Conservation (phyloP, 2,797 vertebrate species). For the Cheirogaleus major region DNA sequence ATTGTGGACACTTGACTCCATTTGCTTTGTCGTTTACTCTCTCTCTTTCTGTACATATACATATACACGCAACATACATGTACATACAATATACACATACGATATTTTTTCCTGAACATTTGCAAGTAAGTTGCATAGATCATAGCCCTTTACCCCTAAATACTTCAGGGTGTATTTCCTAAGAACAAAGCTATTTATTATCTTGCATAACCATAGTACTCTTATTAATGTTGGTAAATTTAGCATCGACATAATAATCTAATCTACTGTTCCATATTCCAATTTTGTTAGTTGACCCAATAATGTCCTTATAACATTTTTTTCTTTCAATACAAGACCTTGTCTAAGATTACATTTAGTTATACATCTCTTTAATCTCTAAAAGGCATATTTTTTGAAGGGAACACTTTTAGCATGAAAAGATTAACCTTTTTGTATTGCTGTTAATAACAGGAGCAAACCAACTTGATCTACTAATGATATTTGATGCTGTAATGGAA, state of each 20-base stretch:
- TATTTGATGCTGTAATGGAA: not conserved
- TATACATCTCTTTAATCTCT: not conserved
- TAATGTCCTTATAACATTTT: not conserved
- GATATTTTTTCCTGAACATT: not conserved
- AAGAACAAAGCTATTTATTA: not conserved
- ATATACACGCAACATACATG: rapidly evolving
- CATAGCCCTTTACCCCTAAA: not conserved
- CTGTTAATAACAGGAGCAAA: not conserved
- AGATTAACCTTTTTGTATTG: not conserved
- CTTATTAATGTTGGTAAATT: not conserved
- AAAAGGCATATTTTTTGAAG: not conserved
- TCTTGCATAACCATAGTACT: not conserved
- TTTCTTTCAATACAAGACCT: not conserved
- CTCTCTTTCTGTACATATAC: not conserved
- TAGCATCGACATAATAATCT: not conserved
- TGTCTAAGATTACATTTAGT: not conserved
- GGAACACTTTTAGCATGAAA: not conserved
- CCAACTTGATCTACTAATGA: not conserved
- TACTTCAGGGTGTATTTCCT: not conserved
- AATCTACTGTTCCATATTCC: not conserved
- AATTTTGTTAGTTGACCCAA: not conserved
- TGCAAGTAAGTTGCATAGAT: not conserved
- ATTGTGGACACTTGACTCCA: not conserved
- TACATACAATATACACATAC: too few species aligned
- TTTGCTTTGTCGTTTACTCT: not conserved